Evolutionary conservation across 2,797 vertebrate genomes (phyloP).

Genomic region (Acanthiza pusilla): DNA sequence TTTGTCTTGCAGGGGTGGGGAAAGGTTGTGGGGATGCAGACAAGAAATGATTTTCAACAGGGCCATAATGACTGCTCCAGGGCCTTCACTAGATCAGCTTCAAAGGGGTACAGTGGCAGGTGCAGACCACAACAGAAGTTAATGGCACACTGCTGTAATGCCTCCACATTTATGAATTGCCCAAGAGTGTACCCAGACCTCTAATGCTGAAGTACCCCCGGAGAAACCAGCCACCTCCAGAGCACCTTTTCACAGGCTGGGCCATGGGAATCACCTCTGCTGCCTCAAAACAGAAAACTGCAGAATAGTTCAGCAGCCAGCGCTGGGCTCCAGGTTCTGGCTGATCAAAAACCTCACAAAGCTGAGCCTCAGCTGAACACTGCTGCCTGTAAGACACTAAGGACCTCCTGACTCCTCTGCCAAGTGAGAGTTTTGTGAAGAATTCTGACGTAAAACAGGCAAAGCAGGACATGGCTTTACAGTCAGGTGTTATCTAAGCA

Average conservation of each 20-base stretch:
- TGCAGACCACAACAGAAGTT: neutral
- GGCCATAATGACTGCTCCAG: neutral
- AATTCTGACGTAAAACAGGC: neutral
- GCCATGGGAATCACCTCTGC: neutral
- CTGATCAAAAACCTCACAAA: neutral
- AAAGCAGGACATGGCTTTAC: neutral
- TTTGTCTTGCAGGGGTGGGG: neutral
- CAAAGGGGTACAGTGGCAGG: neutral
- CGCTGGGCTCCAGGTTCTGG: neutral
- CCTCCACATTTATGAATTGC: rapidly evolving
- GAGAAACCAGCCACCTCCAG: neutral
- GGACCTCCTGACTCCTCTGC: neutral
- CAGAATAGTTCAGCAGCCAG: neutral
- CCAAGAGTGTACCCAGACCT: no score
- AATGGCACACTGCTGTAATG: neutral
- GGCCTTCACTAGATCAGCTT: neutral
- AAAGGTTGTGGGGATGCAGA: neutral
- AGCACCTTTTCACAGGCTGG: neutral
- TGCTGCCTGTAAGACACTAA: neutral
- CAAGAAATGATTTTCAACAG: neutral
- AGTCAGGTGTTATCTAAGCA: neutral
- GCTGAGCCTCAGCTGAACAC: neutral
- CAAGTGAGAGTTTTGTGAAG: neutral
- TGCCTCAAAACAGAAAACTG: neutral
- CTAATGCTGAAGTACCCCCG: rapidly evolving